phyloP scores from a whole-genome alignment of 2,113 vertebrate species.

The Hippocampus zosterae region DNA sequence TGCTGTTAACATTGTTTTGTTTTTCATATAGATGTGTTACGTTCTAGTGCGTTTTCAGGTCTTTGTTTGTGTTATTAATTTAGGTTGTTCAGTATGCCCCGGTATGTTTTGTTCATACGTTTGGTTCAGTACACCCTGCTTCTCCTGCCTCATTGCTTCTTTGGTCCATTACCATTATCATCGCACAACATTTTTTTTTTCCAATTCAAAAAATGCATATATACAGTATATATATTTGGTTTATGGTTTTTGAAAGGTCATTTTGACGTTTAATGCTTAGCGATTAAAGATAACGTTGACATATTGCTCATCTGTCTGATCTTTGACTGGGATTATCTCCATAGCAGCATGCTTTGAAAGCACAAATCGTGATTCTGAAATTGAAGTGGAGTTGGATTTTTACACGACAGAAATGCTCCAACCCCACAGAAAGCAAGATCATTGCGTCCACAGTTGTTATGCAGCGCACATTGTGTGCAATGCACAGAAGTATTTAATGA shows the following conservation, averaged over 20 bases:
- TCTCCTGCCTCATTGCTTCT: too few relatives aligned
- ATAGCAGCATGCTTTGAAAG: background rate
- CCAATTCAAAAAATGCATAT: too few relatives aligned
- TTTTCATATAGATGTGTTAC: too few relatives aligned
- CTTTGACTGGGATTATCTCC: background rate
- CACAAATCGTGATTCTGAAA: background rate
- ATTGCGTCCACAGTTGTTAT: background rate
- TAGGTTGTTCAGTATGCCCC: too few relatives aligned
- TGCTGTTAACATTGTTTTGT: too few relatives aligned
- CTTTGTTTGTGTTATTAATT: too few relatives aligned
- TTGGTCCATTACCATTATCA: too few relatives aligned
- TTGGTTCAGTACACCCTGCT: too few relatives aligned
- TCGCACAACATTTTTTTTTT: too few relatives aligned
- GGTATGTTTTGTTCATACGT: too few relatives aligned
- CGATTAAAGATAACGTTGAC: background rate
- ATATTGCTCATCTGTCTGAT: background rate
- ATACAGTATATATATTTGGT: too few relatives aligned
- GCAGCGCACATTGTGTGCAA: slow-evolving; percentile 14
- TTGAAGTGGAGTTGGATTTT: background rate
- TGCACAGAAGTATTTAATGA: slow-evolving; percentile 26
- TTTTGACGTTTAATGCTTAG: background rate
- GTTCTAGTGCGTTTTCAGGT: too few relatives aligned
- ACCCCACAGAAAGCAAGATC: background rate
- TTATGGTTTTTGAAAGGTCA: background rate
- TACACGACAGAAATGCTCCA: background rate